Evolutionary conservation across 1,140 invertebrate genomes (phyloP).

Genomic region (Piezodorus guildinii): DNA sequence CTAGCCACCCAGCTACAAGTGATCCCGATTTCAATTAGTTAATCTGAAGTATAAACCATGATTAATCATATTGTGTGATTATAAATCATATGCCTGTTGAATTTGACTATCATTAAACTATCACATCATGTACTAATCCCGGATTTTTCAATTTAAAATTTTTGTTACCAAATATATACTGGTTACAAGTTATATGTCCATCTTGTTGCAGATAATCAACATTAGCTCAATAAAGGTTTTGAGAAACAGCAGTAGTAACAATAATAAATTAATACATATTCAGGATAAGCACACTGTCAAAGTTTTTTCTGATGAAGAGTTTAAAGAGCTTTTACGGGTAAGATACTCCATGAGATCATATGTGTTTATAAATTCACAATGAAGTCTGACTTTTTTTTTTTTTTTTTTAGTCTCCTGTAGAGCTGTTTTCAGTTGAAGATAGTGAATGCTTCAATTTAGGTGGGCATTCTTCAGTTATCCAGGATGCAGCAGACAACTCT

Average conservation of each 20-base stretch:
- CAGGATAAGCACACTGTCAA: conserved; percentile 26
- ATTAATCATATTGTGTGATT: too few relatives aligned
- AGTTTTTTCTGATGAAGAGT: conserved; percentile 26
- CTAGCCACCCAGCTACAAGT: too few relatives aligned
- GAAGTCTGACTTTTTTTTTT: background rate
- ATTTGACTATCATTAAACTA: too few relatives aligned
- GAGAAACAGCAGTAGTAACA: conserved; percentile 13
- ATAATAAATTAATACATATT: conserved; percentile 24
- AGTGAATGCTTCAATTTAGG: conserved; percentile 18
- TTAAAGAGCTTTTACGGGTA: conserved; percentile 21
- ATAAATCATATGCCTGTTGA: too few relatives aligned
- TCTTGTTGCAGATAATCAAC: conserved; percentile 12
- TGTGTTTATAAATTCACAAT: background rate
- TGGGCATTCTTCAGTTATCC: conserved; percentile 4
- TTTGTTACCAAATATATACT: too few relatives aligned
- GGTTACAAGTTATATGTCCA: too few relatives aligned
- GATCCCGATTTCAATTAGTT: too few relatives aligned
- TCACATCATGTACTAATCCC: too few relatives aligned
- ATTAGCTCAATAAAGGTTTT: conserved; percentile 22
- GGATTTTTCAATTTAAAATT: too few relatives aligned
- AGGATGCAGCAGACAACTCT: background rate
- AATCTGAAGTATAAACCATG: too few relatives aligned
- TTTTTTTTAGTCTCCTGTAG: conserved; percentile 14
- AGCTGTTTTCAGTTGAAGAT: conserved; percentile 25
- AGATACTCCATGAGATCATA: background rate